phyloP scores from a whole-genome alignment of 1,140 invertebrate species.

The Zaprionus taronus region DNA sequence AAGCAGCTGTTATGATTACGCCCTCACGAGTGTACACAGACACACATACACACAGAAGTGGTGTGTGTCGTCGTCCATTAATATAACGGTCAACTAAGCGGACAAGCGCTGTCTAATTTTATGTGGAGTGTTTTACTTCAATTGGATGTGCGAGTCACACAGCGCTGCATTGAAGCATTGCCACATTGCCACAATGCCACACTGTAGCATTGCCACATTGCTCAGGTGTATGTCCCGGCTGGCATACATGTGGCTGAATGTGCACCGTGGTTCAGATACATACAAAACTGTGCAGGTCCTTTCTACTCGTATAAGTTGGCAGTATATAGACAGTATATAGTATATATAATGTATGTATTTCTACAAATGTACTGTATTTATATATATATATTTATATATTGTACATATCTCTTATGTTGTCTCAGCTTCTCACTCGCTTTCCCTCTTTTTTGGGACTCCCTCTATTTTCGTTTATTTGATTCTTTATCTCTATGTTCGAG shows the following conservation, averaged over 20 bases:
- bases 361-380: background rate
- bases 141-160: slow-evolving; percentile 25
- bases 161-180: background rate
- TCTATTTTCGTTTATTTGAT: background rate
- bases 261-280: slow-evolving; percentile 4
- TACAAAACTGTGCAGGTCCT: too few species aligned
- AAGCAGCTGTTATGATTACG: slow-evolving; percentile 29
- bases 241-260: background rate
- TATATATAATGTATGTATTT: background rate
- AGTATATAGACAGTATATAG: too few species aligned
- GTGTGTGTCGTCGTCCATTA: slow-evolving; percentile 30
- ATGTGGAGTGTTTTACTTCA: slow-evolving; percentile 23
- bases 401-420: background rate
- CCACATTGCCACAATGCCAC: background rate
- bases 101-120: slow-evolving; percentile 24
- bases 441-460: too few species aligned
- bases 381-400: background rate
- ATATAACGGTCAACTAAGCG: slow-evolving; percentile 38
- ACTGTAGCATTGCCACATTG: slow-evolving; percentile 7
- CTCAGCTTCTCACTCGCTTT: too few species aligned
- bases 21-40: background rate
- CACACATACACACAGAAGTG: background rate
- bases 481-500: background rate
- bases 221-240: slow-evolving; percentile 22
- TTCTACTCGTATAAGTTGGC: too few species aligned